These are phyloP conservation scores for Solea senegalensis DNA, from an alignment of 2,113 vertebrate genomes.

Conservation along the genomic window DNA sequence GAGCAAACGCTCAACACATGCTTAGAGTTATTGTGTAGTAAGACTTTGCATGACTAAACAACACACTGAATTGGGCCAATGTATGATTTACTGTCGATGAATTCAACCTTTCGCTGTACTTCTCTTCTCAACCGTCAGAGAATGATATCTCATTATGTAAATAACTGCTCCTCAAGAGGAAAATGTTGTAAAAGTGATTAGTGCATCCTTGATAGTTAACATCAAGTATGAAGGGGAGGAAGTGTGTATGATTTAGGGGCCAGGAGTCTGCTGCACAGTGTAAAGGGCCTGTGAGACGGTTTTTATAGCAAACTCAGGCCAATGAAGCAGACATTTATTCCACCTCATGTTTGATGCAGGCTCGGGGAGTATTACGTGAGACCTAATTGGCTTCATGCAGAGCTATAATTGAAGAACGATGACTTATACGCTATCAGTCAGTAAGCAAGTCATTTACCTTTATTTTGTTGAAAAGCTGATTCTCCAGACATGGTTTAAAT, in stretches of 20 bases:
- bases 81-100: too few relatives aligned
- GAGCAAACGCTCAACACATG: too few relatives aligned
- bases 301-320: constrained; percentile 42
- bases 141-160: constrained; percentile 71
- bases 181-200: constrained; percentile 61
- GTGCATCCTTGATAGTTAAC: constrained; percentile 64
- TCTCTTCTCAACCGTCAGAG: background rate
- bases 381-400: constrained; percentile 56
- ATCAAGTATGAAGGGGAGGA: constrained; percentile 59
- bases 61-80: too few relatives aligned
- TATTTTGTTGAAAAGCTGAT: constrained; percentile 48
- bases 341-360: constrained; percentile 37
- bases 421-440: constrained; percentile 48
- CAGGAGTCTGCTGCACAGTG: constrained; percentile 42
- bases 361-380: constrained; percentile 40
- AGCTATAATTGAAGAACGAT: constrained; percentile 58
- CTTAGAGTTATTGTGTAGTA: too few relatives aligned
- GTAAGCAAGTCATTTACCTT: constrained; percentile 58
- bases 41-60: too few relatives aligned
- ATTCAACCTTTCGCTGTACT: too few relatives aligned
- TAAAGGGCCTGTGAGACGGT: constrained; percentile 55
- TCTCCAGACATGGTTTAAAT: constrained; percentile 47
- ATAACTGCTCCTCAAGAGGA: constrained; percentile 56
- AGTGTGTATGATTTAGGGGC: constrained; percentile 58
- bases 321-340: constrained; percentile 49